Percentiles rank a stretch among this genome's conserved stretches.
phyloP scores from a whole-genome alignment of 2,113 vertebrate genomes.

The Percopsis transmontana region DNA sequence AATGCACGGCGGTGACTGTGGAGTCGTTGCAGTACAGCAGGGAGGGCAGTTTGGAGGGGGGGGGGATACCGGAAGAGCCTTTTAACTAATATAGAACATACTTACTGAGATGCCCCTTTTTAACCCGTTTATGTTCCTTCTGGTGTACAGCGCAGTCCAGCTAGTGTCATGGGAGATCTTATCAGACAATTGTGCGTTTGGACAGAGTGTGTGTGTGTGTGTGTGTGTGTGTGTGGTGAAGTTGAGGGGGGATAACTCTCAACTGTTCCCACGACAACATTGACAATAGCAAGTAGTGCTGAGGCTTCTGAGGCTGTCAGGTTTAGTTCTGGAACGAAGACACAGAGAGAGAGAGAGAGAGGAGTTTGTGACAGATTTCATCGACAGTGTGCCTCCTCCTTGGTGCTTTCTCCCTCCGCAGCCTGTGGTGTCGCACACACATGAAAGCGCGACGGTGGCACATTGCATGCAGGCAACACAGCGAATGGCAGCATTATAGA shows the following conservation, averaged over 20 bases:
- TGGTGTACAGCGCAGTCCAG: too few relatives aligned
- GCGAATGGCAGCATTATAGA: conserved; percentile 53
- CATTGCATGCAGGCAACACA: conserved; percentile 39
- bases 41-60: too few relatives aligned
- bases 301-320: conserved; percentile 45
- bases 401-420: conserved; percentile 36
- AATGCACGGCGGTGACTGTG: too few relatives aligned
- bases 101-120: too few relatives aligned
- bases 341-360: conserved; percentile 39
- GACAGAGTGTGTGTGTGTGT: conserved; percentile 11
- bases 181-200: too few relatives aligned
- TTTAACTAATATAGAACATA: too few relatives aligned
- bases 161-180: too few relatives aligned
- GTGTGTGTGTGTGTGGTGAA: conserved; percentile 21
- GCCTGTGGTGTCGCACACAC: conserved; percentile 65
- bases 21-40: too few relatives aligned
- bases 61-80: too few relatives aligned
- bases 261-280: conserved; percentile 59
- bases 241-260: conserved; percentile 56
- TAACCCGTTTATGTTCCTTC: too few relatives aligned
- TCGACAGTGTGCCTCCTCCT: conserved; percentile 63
- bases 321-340: conserved; percentile 22
- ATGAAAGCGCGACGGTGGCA: conserved; percentile 55
- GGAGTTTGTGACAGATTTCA: conserved; percentile 60
- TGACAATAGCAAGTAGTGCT: conserved; percentile 42